These are phyloP conservation scores for Lymantria monacha DNA, from an alignment of 2,888 invertebrate genomes.

Conservation along the genomic window DNA sequence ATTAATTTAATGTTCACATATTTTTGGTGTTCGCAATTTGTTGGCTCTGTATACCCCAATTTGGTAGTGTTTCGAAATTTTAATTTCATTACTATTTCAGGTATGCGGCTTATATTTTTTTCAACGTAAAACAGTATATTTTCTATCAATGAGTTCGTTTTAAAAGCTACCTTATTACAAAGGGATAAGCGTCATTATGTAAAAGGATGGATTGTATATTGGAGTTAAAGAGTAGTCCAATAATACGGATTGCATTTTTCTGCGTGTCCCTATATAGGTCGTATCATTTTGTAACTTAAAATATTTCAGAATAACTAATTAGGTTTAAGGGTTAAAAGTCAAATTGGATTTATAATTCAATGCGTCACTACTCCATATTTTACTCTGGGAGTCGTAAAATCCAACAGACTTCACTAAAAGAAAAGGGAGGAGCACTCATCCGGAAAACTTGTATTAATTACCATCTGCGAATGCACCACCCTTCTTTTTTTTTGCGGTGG, in stretches of 20 bases:
- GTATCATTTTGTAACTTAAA: too few relatives aligned
- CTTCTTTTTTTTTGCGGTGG: too few relatives aligned
- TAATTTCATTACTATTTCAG: constrained; percentile 31
- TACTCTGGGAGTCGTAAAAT: too few relatives aligned
- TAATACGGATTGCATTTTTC: constrained; percentile 25
- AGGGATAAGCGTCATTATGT: not conserved
- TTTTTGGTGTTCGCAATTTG: constrained; percentile 44
- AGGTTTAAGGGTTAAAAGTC: too few relatives aligned
- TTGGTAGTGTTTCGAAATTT: constrained; percentile 32
- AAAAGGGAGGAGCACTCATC: too few relatives aligned
- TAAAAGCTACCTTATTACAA: constrained; percentile 1
- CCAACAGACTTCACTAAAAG: too few relatives aligned
- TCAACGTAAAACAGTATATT: constrained; percentile 8
- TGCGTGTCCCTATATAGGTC: constrained; percentile 11
- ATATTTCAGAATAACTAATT: too few relatives aligned
- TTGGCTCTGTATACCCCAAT: constrained; percentile 19
- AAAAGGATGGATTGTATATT: not conserved
- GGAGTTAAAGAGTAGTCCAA: not conserved
- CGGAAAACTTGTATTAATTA: too few relatives aligned
- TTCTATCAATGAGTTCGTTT: not conserved
- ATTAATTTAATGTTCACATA: constrained; percentile 40
- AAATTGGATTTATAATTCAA: too few relatives aligned
- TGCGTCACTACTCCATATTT: too few relatives aligned
- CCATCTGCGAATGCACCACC: too few relatives aligned
- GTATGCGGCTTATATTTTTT: constrained; percentile 25